Evolutionary conservation across 92 coral and sea anemone species (phyloP), one percentile per base, ranked within the genome.

Genomic region (Umimayanthus chanpuru): DNA sequence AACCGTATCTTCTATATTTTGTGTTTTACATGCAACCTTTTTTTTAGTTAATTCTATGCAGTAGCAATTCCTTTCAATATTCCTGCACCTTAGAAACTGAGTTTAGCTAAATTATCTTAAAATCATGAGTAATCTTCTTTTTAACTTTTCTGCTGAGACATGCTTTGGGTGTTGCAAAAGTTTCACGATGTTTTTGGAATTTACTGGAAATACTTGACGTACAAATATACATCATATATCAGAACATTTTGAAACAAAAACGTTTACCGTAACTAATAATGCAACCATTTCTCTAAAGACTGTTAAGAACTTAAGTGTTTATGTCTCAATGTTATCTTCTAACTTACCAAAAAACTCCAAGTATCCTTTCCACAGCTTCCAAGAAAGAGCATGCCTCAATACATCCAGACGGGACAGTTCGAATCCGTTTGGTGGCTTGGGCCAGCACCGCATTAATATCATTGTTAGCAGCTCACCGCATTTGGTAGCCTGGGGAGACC

Each of bases 361-460:
- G 77, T 91, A 94, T 12, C 95, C 90, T 5, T 87, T 90, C 95
- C 96, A 90, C 28, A 93, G 93, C 47, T 88, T 85, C 97, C 98
- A 94, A 2, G 91, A 75, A 38, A 96, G 90, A 36, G 94, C 87
- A 76, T 96, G 98, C 41, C 74, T 87, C 82, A 96, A 77, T 75
- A 94, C 86, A 72, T 15, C 68, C 41, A 58, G 85, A 53, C 83
- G 39, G 18, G 88, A 73, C 3, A 79, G 86, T 74, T 88, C 72
- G 3, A 68, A 47, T 21, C 81, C 85, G 0, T 55, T 85, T 73
- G 74, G 50, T 55, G 77, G 29, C 44, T 80, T 55, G 6, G 97
- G 97, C 97, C 98, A 96, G 80, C 94, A 85, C 28, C 90, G 90
- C 25, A 67, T 18, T 9, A 96, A 85, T 89, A 96, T 90, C 86